Conservation (phyloP, 92 coral and sea anemone genomes). For the Umimayanthus kanabou region DNA sequence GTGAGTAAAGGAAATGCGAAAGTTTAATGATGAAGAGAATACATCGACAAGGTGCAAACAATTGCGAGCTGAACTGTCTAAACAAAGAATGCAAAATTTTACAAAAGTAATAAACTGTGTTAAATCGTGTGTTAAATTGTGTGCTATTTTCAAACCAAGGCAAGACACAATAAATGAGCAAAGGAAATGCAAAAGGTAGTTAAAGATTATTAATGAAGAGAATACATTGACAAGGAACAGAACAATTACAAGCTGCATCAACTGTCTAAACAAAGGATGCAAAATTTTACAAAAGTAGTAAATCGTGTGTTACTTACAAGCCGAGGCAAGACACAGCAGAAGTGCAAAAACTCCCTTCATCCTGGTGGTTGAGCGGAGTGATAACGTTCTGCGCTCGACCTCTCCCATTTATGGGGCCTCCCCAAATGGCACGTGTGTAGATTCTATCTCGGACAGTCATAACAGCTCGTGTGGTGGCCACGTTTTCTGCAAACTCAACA, state of each 20-base stretch:
- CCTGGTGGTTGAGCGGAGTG: slow-evolving; percentile 42
- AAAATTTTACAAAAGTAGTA: not conserved
- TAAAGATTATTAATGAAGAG: too few species aligned
- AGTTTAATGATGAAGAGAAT: not conserved
- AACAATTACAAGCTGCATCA: too few species aligned
- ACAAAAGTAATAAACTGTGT: not conserved
- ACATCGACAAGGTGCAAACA: not conserved
- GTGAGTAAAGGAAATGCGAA: too few species aligned
- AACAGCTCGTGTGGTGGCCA: slow-evolving; percentile 21
- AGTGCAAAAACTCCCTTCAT: slow-evolving; percentile 36
- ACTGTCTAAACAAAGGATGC: not conserved
- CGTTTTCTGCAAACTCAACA: not conserved
- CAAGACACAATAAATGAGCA: not conserved
- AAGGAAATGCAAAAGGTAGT: not conserved
- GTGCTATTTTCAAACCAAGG: slow-evolving; percentile 33
- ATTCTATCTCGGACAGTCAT: slow-evolving; percentile 25
- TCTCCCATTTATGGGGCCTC: slow-evolving; percentile 14
- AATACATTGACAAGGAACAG: too few species aligned
- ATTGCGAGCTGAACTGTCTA: not conserved
- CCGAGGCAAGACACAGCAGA: slow-evolving; percentile 24
- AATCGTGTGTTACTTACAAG: slow-evolving; percentile 32
- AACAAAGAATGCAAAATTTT: not conserved
- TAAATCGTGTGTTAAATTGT: not conserved
- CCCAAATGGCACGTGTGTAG: not conserved
- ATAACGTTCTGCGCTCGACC: not conserved